Percentiles rank a stretch among this genome's conserved stretches.
phyloP scores from a whole-genome alignment of 2,797 vertebrate species.

The Benthosema pterotum region DNA sequence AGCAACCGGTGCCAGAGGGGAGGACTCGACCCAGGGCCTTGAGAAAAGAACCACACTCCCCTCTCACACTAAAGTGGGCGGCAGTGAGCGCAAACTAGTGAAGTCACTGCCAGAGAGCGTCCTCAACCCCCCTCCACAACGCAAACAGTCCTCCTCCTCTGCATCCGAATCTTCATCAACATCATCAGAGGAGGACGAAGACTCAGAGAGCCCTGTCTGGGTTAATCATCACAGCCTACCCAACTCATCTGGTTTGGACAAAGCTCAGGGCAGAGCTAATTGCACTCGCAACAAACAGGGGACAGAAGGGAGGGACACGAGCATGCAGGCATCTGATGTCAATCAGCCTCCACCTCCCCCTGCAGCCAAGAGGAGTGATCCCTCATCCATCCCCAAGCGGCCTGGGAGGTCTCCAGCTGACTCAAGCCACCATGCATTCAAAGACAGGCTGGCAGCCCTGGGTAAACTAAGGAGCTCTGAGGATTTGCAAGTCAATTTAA shows the following conservation, averaged over 20 bases:
- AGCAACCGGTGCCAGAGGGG: conserved; percentile 46
- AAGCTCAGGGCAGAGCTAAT: conserved; percentile 51
- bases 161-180: conserved; percentile 67
- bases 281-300: conserved; percentile 67
- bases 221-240: conserved; percentile 78
- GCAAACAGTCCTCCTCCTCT: conserved; percentile 78
- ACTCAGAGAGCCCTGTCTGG: conserved; percentile 77
- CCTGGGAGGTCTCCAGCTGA: conserved; percentile 76
- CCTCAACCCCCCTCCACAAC: conserved; percentile 49
- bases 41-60: conserved; percentile 78
- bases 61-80: conserved; percentile 65
- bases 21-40: conserved; percentile 58
- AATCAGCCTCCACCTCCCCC: conserved; percentile 61
- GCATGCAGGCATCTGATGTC: conserved; percentile 46
- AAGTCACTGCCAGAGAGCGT: conserved; percentile 72
- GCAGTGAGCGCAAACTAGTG: conserved; percentile 74
- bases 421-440: conserved; percentile 85
- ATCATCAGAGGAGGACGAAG: conserved; percentile 73
- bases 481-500: conserved; percentile 62
- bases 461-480: conserved; percentile 87
- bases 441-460: conserved; percentile 88
- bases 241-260: conserved; percentile 55
- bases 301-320: conserved; percentile 42
- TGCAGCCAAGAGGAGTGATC: conserved; percentile 70
- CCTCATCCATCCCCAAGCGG: conserved; percentile 84